Evolutionary conservation across 35 echinoderm and acorn worm genomes (phyloP).

Genomic region (Chiridota heheva): DNA sequence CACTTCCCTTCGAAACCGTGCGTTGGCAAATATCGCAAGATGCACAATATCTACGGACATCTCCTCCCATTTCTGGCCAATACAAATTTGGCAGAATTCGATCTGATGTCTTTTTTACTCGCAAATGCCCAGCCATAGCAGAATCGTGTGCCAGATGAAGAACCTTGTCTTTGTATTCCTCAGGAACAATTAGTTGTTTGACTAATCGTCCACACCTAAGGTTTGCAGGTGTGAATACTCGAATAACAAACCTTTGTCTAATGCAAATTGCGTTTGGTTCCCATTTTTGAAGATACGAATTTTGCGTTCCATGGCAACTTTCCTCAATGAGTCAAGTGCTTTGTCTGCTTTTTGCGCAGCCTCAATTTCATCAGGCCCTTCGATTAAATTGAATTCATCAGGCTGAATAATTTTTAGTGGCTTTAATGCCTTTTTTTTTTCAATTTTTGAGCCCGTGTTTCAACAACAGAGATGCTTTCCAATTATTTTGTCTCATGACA

Average conservation of each 20-base stretch:
- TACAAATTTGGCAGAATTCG: slow-evolving; percentile 37
- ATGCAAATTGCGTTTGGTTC: not conserved
- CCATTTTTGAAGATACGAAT: not conserved
- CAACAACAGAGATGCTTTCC: not conserved
- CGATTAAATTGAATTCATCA: not conserved
- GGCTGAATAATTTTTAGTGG: not conserved
- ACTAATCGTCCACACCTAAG: not conserved
- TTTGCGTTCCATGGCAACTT: not conserved
- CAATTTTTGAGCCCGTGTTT: slow-evolving; percentile 17
- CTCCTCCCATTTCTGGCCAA: slow-evolving; percentile 63
- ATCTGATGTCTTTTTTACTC: slow-evolving; percentile 27
- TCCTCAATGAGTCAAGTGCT: not conserved
- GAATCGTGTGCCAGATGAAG: slow-evolving; percentile 26
- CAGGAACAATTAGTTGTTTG: slow-evolving; percentile 28
- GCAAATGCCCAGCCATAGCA: slow-evolving; percentile 12
- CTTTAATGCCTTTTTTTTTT: not conserved
- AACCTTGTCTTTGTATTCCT: not conserved
- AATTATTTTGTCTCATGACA: too few relatives aligned
- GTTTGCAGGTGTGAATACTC: not conserved
- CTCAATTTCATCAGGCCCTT: not conserved
- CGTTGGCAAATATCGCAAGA: slow-evolving; percentile 68
- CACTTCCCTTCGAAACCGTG: slow-evolving; percentile 30
- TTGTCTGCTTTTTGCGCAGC: not conserved
- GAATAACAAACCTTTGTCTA: slow-evolving; percentile 39
- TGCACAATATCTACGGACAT: slow-evolving; percentile 54